phyloP scores from a whole-genome alignment of 2,888 invertebrate genomes.

The Barypeithes pellucidus region DNA sequence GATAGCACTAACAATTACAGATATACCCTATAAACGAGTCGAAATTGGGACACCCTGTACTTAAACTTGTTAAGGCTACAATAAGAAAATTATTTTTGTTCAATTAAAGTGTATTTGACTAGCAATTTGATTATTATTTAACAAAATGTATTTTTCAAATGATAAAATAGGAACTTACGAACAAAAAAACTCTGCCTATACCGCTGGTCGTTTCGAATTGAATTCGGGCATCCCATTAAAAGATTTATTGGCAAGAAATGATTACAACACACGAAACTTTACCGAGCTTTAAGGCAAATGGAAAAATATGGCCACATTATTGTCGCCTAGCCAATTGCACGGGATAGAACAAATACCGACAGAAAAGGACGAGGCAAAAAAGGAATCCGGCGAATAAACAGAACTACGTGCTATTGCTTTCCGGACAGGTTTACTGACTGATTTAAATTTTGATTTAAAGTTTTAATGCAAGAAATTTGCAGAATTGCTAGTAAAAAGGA shows the following conservation, averaged over 20 bases:
- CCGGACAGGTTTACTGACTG: background rate
- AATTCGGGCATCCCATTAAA: conserved; percentile 55
- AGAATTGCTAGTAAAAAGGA: no score
- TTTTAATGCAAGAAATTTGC: background rate
- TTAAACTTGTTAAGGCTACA: no score
- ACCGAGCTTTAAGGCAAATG: conserved; percentile 57
- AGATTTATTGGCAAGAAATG: conserved; percentile 60
- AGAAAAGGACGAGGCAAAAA: conserved; percentile 42
- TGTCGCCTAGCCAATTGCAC: conserved; percentile 58
- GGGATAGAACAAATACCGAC: conserved; percentile 55
- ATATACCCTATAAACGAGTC: no score
- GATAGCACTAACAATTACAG: no score
- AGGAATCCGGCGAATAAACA: conserved; percentile 32
- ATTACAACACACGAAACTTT: conserved; percentile 58
- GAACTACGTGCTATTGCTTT: conserved; percentile 34
- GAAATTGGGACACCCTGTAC: no score
- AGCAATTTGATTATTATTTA: no score
- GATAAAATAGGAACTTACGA: no score
- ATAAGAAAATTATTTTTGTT: no score
- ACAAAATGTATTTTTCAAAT: no score
- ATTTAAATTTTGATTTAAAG: conserved; percentile 17
- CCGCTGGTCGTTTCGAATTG: conserved; percentile 51
- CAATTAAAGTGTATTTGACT: no score
- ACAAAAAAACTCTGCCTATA: background rate
- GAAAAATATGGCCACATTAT: conserved; percentile 60